Evolutionary conservation across 1,140 invertebrate species (phyloP), one percentile per base, ranked within the genome.

Genomic region (Metaphire vulgaris): DNA sequence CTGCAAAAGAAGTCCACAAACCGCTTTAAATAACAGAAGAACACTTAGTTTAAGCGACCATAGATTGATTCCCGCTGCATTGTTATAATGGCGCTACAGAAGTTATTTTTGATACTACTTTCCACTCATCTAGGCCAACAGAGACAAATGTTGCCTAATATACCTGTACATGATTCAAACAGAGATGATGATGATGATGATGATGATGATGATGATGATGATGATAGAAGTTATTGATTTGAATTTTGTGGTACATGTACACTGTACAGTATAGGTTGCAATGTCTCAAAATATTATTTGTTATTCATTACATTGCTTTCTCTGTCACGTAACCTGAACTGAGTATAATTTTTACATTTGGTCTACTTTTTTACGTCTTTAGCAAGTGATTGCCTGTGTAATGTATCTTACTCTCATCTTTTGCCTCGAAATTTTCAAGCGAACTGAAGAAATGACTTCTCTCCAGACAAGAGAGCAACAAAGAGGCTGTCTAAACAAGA

Each of bases 71-170:
- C n/a, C 1, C 1, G 65, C 2, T n/a, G n/a, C 33, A 30, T 16
- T 30, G 29, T 2, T 1, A 29, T n/a, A 12, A 21, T 29, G 28
- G 32, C n/a, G 33, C 32, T 41, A 16, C 6, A 64, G 28, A 28
- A 65, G 56, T 1, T 34, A 1, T 1, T n/a, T n/a, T 70, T 70
- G 33, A 16, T 21, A 56, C n/a, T 26, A 1, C n/a, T 30, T 33
- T 72, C 28, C 34, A 14, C 15, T 21, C n/a, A 41, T 41, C 34
- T 21, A 65, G 28, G 28, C 0, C 6, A 74, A 28, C 33, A 6
- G 0, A 2, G 6, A 33, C n/a, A 69, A 81, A 79, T 79, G 79
- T 82, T 2, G 14, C 14, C 14, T 65, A 65, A 65, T 65, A 29
- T 68, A 30, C 67, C 2, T 2, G 2, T 68, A 12, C 21, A 68